Evolutionary conservation across 1,140 invertebrate species (phyloP), one percentile per base, ranked within the genome.

Genomic region (Neuroterus valhalla): DNA sequence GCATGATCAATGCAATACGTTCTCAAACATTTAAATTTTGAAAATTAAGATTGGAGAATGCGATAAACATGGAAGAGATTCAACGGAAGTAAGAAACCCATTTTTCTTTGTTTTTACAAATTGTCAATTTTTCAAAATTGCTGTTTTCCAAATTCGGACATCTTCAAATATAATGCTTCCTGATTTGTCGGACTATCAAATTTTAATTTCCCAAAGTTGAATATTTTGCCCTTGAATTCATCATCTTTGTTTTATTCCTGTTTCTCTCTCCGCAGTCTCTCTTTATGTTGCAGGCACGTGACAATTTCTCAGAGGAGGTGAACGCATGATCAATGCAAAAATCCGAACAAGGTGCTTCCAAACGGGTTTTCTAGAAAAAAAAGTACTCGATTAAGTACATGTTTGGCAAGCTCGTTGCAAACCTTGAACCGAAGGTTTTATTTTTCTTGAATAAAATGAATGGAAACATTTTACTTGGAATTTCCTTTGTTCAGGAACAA

Each of bases 341-440:
- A 19, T 48, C 8, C 17, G 17, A 48, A 48, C 46, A 48, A 48
- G 46, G 17, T 17, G 46, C 46, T 48, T 48, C 46, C 46, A n/a
- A 48, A 48, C 46, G n/a, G 46, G 46, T 48, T 48, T 17, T 48
- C 46, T 19, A 48, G n/a, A 48, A 48, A 48, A 48, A 48, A 48
- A 5, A 5, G 17, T 1, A 48, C 2, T 48, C 17, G 8, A 48
- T 48, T 48, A 17, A 48, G 17, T 48, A 19, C 46, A 15, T 48
- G 46, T 48, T 19, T 19, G 17, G 46, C 8, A 48, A 48, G 46
- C 17, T 48, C 17, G n/a, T 48, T n/a, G 17, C 17, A 6, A 6
- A 48, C 46, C 46, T 48, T 48, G 46, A 48, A 17, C 17, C 46
- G 17, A 48, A 48, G 46, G 46, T 48, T 48, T 48, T 6, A 14